Base-by-base conservation (phyloP, 2,888 invertebrate genomes). In the Xestoiulus laeticollis region DNA sequence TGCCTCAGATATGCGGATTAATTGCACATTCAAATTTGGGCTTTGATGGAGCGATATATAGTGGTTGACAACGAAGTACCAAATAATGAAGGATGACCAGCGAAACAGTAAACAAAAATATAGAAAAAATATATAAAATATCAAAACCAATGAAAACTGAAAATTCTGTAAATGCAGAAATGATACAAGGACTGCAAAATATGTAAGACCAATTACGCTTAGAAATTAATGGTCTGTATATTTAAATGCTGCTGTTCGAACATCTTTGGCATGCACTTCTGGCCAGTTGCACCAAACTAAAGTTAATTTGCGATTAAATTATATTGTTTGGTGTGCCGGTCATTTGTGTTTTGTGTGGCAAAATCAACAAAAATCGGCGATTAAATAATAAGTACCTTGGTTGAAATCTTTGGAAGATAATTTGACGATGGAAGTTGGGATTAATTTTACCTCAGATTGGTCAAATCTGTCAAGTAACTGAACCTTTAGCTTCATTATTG, bases 101-200 rank as follows among this genome's bases (percentile, higher is more conserved):
- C 30, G 30, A 78, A 78, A 59, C n/a, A 22, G 38, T 5, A 59
- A 59, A 48, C 59, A 59, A 48, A 78, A 78, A 78, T 14, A 78
- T 78, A 78, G 78, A 78, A 78, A 78, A 78, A 78, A 78, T 78
- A 30, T 78, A 78, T 78, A 78, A 78, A 78, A 30, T 78, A 78
- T 78, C 78, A 78, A 78, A 78, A 78, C 78, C 12, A 78, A 78
- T 16, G 78, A 78, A 78, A 78, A 78, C 12, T 78, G 78, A 78
- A 78, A n/a, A 78, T 78, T 78, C 78, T 12, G 26, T 78, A 78
- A 78, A 78, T 78, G 78, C 78, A 78, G 78, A 30, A 48, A 30
- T 78, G 78, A 26, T 78, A 14, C 78, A 48, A 48, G 59, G 59
- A 59, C n/a, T 3, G 59, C 59, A 59, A 59, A 78, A 1, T 14